Conservation (phyloP, 1,140 invertebrate species). For the Elymnias hypermnestra region DNA sequence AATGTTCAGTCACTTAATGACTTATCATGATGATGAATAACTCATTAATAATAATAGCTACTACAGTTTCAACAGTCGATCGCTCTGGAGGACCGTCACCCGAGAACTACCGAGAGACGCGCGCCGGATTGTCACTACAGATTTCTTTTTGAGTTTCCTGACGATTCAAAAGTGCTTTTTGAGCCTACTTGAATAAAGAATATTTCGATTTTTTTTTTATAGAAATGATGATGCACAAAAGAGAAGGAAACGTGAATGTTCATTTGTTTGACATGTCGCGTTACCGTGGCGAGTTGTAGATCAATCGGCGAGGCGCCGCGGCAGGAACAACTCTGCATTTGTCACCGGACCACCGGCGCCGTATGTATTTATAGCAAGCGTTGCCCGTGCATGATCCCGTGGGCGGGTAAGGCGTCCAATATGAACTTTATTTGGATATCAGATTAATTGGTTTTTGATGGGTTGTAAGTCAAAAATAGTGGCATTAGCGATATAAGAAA, state of each 20-base stretch:
- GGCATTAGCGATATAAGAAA: no score
- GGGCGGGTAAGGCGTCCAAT: conserved; percentile 44
- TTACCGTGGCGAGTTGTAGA: conserved; percentile 45
- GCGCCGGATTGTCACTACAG: no score
- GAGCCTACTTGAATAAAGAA: no score
- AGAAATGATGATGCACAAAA: conserved; percentile 17
- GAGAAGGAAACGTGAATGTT: conserved; percentile 19
- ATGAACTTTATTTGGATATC: conserved; percentile 38
- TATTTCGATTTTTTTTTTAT: no score
- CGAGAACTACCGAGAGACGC: no score
- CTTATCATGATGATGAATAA: no score
- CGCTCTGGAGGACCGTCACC: no score
- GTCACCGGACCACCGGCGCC: conserved; percentile 70
- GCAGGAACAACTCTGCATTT: conserved; percentile 59
- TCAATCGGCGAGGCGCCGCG: conserved; percentile 57
- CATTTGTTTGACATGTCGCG: conserved; percentile 33
- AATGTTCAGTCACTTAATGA: no score
- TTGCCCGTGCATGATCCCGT: conserved; percentile 48
- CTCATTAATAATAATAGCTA: no score
- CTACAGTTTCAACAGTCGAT: no score
- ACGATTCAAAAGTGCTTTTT: no score
- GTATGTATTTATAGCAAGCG: conserved; percentile 65
- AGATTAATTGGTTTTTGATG: conserved; percentile 21
- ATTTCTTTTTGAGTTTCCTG: no score
- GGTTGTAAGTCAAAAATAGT: neutral